Conservation (phyloP, 1,140 invertebrate species). For the Drosophila melanica region DNA sequence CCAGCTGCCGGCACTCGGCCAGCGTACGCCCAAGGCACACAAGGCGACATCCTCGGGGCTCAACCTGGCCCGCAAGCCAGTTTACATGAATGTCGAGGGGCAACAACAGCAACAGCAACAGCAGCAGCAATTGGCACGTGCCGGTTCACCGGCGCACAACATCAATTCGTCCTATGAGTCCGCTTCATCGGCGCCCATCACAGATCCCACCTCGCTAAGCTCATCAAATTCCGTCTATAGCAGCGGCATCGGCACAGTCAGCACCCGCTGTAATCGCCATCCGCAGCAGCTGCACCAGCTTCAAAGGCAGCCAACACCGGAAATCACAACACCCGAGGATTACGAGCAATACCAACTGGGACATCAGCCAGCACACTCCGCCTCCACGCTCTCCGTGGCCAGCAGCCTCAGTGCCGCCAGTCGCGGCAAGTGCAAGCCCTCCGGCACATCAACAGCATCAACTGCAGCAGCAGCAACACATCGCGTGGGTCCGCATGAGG, state of each 20-base stretch:
- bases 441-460: slow-evolving; percentile 13
- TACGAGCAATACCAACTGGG: slow-evolving; percentile 67
- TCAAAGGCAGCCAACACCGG: slow-evolving; percentile 40
- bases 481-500: slow-evolving; percentile 53
- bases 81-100: slow-evolving; percentile 69
- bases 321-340: slow-evolving; percentile 67
- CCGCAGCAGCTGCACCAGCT: slow-evolving; percentile 50
- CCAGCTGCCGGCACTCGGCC: slow-evolving; percentile 47
- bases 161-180: slow-evolving; percentile 71
- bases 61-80: slow-evolving; percentile 41
- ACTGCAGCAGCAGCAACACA: slow-evolving; percentile 22
- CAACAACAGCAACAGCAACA: slow-evolving; percentile 39
- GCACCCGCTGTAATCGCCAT: slow-evolving; percentile 57
- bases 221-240: slow-evolving; percentile 58
- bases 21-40: slow-evolving; percentile 38
- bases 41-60: slow-evolving; percentile 29
- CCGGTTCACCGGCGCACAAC: slow-evolving; percentile 41
- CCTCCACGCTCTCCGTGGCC: slow-evolving; percentile 57
- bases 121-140: slow-evolving; percentile 22
- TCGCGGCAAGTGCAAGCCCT: slow-evolving; percentile 48
- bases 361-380: slow-evolving; percentile 55
- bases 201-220: slow-evolving; percentile 59
- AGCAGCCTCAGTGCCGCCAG: slow-evolving; percentile 53
- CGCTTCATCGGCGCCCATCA: slow-evolving; percentile 42
- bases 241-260: slow-evolving; percentile 54